Evolutionary conservation across 2,888 invertebrate species (phyloP).

Genomic region (Phyto melanocephala): DNA sequence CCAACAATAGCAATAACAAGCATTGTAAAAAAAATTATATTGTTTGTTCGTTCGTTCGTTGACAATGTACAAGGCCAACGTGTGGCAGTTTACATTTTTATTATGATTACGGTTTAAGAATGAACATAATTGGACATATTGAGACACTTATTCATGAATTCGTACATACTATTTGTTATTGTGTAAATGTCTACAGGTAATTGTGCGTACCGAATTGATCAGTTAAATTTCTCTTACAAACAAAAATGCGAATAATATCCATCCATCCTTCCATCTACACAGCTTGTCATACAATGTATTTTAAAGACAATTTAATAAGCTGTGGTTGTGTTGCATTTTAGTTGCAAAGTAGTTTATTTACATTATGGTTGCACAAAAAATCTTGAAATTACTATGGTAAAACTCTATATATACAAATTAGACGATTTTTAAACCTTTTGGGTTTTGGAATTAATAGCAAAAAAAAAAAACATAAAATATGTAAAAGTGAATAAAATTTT

Average conservation of each 20-base stretch:
- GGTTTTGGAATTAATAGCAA: no score
- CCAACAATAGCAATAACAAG: neutral
- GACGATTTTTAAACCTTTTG: no score
- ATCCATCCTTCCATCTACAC: no score
- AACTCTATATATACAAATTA: no score
- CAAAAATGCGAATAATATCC: neutral
- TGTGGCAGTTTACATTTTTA: slow-evolving; percentile 72
- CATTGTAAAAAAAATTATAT: slow-evolving; percentile 30
- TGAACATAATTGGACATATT: slow-evolving; percentile 68
- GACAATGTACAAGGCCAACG: slow-evolving; percentile 75
- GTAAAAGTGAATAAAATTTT: no score
- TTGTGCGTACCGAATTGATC: neutral
- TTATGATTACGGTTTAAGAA: slow-evolving; percentile 68
- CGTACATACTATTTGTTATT: slow-evolving; percentile 1
- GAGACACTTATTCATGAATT: slow-evolving; percentile 66
- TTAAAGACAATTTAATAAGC: slow-evolving; percentile 5
- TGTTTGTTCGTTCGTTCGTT: slow-evolving; percentile 67
- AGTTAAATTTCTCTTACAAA: neutral
- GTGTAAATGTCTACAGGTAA: slow-evolving; percentile 7
- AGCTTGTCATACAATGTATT: slow-evolving; percentile 9
- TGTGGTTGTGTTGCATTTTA: neutral
- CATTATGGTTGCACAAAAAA: neutral
- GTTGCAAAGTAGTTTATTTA: neutral
- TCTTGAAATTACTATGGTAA: slow-evolving; percentile 10
- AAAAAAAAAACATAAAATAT: no score